Conservation (phyloP, 2,888 invertebrate species). For the Capitulum mitella region DNA sequence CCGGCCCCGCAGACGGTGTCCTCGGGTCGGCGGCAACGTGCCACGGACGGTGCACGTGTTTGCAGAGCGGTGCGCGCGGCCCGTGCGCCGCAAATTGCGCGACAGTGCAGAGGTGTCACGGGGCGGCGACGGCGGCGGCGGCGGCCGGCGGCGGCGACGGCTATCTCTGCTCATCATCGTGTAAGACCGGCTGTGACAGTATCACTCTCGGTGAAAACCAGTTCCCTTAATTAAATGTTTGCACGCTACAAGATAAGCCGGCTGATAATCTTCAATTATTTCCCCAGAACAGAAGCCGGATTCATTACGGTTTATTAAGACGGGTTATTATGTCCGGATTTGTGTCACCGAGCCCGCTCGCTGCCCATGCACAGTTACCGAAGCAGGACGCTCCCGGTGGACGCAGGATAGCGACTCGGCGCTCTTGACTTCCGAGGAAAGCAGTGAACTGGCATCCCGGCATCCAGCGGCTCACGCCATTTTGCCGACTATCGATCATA, state of each 20-base stretch:
- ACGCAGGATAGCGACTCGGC: neutral
- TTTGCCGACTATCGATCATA: neutral
- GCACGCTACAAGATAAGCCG: slow-evolving; percentile 13
- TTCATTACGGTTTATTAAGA: slow-evolving; percentile 12
- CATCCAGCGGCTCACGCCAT: too few species aligned
- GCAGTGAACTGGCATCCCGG: too few species aligned
- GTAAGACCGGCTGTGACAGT: neutral
- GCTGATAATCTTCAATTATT: neutral
- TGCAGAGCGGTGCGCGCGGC: neutral
- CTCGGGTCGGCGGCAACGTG: neutral
- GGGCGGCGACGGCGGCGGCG: neutral
- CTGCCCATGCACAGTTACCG: too few species aligned
- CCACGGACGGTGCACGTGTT: neutral
- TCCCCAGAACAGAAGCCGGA: neutral
- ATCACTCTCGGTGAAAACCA: neutral
- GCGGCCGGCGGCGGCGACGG: neutral
- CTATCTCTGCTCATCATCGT: neutral
- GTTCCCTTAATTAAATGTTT: slow-evolving; percentile 1
- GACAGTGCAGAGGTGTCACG: neutral
- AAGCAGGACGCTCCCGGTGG: too few species aligned
- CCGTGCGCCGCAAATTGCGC: neutral
- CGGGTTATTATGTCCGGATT: neutral
- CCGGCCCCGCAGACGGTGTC: neutral
- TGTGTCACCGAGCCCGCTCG: too few species aligned
- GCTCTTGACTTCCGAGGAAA: too few species aligned